A percentile compares a stretch with the other conserved stretches of the same genome.
Evolutionary conservation across 2,113 vertebrate genomes (phyloP).

Genomic region (Hemibagrus wyckioides): DNA sequence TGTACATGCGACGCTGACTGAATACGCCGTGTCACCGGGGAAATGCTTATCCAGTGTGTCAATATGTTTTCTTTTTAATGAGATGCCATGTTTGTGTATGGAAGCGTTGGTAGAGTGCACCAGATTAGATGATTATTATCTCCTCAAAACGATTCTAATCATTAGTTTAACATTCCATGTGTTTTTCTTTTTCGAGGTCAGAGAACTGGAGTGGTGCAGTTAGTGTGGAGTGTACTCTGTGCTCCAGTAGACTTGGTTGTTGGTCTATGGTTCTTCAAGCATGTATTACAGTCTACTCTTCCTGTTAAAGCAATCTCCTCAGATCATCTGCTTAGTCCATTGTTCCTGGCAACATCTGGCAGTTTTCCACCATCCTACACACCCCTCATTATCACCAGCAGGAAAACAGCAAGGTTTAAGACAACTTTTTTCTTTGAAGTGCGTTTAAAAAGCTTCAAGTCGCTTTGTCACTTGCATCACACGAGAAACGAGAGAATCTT

Average conservation of each 20-base stretch:
- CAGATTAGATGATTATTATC: not conserved
- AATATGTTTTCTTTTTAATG: slow-evolving; percentile 35
- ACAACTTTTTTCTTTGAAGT: not conserved
- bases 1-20: slow-evolving; percentile 21
- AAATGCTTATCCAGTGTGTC: slow-evolving; percentile 2
- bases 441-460: not conserved
- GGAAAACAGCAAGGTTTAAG: not conserved
- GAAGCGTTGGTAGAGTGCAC: not conserved
- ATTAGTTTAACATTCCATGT: not conserved
- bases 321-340: not conserved
- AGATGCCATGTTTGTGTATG: not conserved
- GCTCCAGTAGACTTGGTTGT: not conserved
- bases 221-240: not conserved
- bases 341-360: slow-evolving; percentile 8
- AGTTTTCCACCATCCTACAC: not conserved
- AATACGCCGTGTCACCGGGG: not conserved
- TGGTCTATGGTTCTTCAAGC: no score
- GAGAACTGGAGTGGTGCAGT: not conserved
- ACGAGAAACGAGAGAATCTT: not conserved
- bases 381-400: not conserved
- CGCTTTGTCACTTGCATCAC: not conserved
- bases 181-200: no score
- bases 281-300: not conserved
- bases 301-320: not conserved
- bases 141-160: not conserved